Evolutionary conservation across 1,140 invertebrate species (phyloP).

Genomic region (Dermatophagoides farinae): DNA sequence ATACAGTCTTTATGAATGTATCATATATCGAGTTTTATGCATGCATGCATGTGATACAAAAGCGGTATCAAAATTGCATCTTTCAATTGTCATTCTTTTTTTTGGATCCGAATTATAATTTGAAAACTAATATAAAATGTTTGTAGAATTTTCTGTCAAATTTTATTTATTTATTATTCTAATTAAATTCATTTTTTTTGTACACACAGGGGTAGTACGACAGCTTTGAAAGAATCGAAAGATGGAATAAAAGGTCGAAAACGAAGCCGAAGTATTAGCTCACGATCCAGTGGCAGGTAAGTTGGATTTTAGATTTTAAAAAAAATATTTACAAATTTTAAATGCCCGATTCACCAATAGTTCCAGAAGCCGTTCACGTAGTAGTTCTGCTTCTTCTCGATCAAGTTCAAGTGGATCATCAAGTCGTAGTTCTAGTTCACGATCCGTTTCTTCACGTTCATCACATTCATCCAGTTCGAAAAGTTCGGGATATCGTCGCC

Average conservation of each 20-base stretch:
- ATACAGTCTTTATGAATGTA: too few species aligned
- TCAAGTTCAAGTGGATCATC: constrained; percentile 31
- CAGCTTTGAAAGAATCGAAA: background rate
- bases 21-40: too few species aligned
- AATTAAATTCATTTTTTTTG: too few species aligned
- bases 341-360: background rate
- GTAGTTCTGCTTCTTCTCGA: constrained; percentile 24
- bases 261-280: constrained; percentile 3
- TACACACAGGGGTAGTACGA: too few species aligned
- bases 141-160: too few species aligned
- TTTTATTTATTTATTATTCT: too few species aligned
- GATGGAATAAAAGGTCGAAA: background rate
- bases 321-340: too few species aligned
- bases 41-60: too few species aligned
- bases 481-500: constrained; percentile 14
- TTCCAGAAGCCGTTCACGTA: constrained; percentile 3
- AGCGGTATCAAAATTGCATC: too few species aligned
- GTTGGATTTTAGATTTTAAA: background rate
- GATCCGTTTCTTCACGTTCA: constrained; percentile 18
- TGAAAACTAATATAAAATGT: too few species aligned
- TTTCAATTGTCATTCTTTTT: too few species aligned
- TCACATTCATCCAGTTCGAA: constrained; percentile 19
- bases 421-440: constrained; percentile 23
- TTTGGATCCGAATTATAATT: too few species aligned
- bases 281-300: constrained; percentile 4